Evolutionary conservation across 2,797 vertebrate genomes (phyloP), one percentile per base, ranked within the genome.

Genomic region (Sphaeramia orbicularis): DNA sequence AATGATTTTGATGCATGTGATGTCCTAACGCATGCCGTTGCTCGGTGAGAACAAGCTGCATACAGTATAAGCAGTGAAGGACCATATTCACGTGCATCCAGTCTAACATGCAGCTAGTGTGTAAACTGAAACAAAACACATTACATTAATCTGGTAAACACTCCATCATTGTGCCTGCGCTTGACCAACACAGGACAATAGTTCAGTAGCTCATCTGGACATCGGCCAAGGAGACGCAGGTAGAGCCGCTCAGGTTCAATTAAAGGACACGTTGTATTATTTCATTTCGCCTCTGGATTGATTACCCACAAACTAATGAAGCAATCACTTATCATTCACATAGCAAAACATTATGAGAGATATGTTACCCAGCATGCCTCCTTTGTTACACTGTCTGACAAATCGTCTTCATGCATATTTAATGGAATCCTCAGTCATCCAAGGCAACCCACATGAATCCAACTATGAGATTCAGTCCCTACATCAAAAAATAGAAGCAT

Each of bases 361-460:
- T 49, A 2, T 67, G 71, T 78, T 54, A 8, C 73, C 62, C 68
- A 64, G 61, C 65, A 19, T 55, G 81, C 55, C 72, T 86, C 55
- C 85, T 91, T 89, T 89, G 90, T 91, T 89, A 78, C 78, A 11
- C 78, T 35, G 81, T 74, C 74, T 86, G 70, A 88, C 84, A 86
- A 89, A 89, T 81, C 74, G 62, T 43, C 72, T 42, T 80, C 71
- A 71, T 80, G 84, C 83, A 86, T 84, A 75, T 87, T 86, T 84
- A 67, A 83, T 63, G 56, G 13, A 64, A 81, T 65, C 64, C 60
- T 59, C 79, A 60, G 79, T 75, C 67, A 87, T 74, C 45, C 69
- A 66, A 80, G 65, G 74, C 27, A 65, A 80, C 74, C 24, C 24
- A 48, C 71, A 15, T 10, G 49, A 27, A 66, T 83, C 74, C 76